Evolutionary conservation across 2,888 invertebrate species (phyloP).

Genomic region (Parelbella ahira): DNA sequence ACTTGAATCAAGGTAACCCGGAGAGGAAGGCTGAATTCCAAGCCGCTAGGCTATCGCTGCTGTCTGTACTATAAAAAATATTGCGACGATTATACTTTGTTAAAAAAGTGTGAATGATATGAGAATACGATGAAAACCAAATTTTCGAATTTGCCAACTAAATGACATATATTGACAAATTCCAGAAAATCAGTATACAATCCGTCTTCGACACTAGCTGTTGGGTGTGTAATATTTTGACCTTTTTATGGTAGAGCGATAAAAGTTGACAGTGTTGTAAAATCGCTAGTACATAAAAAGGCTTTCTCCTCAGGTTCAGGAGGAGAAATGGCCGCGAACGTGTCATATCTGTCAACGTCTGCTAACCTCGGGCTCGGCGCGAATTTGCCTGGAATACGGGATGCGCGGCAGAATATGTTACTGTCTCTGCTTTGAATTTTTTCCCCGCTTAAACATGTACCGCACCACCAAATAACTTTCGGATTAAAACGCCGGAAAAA

Average conservation of each 20-base stretch:
- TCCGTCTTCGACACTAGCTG: too few species aligned
- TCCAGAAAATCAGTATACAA: too few species aligned
- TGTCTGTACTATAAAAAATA: too few species aligned
- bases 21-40: too few species aligned
- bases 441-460: constrained; percentile 6
- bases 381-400: constrained; percentile 14
- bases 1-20: too few species aligned
- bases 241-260: background rate
- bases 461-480: constrained; percentile 1
- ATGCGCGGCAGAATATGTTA: constrained; percentile 15
- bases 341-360: constrained; percentile 53
- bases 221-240: too few species aligned
- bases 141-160: too few species aligned
- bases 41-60: too few species aligned
- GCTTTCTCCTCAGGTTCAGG: constrained; percentile 34
- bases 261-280: background rate
- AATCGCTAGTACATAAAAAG: constrained; percentile 28
- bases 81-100: too few species aligned
- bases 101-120: too few species aligned
- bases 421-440: constrained; percentile 13
- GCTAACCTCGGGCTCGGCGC: constrained; percentile 6
- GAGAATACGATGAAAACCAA: too few species aligned
- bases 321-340: constrained; percentile 27
- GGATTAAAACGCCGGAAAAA: constrained; percentile 10
- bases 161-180: too few species aligned